A percentile compares a stretch with the other conserved stretches of the same genome.
Evolutionary conservation across 1,140 invertebrate genomes (phyloP).

Genomic region (Arion vulgaris): DNA sequence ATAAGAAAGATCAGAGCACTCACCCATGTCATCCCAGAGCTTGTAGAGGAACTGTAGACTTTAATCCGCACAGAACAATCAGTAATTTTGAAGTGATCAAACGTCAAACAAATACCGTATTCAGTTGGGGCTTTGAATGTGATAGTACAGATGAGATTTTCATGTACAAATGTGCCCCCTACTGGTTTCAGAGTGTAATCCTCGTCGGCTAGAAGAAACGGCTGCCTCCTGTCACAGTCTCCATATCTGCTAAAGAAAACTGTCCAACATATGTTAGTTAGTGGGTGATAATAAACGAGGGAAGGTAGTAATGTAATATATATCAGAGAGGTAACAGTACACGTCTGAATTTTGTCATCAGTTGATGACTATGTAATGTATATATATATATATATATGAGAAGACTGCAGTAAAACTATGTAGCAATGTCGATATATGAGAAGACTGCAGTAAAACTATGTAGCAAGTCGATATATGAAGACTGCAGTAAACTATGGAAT

Average conservation of each 20-base stretch:
- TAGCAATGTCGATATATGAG: no score
- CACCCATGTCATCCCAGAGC: neutral
- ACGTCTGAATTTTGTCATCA: no score
- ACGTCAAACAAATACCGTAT: slow-evolving; percentile 25
- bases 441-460: no score
- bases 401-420: no score
- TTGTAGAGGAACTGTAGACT: slow-evolving; percentile 1
- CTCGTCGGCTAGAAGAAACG: slow-evolving; percentile 13
- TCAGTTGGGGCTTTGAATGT: slow-evolving; percentile 8
- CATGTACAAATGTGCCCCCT: neutral
- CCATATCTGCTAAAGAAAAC: slow-evolving; percentile 24
- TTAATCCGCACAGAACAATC: slow-evolving; percentile 14
- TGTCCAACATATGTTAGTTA: neutral
- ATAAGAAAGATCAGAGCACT: no score
- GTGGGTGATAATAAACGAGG: neutral
- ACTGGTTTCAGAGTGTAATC: slow-evolving; percentile 8
- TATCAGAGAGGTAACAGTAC: no score
- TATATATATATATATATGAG: no score
- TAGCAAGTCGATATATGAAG: no score
- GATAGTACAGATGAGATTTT: slow-evolving; percentile 1
- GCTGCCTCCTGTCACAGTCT: neutral
- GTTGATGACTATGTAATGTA: no score
- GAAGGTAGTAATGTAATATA: no score
- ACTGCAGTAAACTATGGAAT: no score
- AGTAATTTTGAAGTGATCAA: slow-evolving; percentile 9